Base-by-base conservation (phyloP, 2,797 vertebrate species). In the Danio jaintianensis region DNA sequence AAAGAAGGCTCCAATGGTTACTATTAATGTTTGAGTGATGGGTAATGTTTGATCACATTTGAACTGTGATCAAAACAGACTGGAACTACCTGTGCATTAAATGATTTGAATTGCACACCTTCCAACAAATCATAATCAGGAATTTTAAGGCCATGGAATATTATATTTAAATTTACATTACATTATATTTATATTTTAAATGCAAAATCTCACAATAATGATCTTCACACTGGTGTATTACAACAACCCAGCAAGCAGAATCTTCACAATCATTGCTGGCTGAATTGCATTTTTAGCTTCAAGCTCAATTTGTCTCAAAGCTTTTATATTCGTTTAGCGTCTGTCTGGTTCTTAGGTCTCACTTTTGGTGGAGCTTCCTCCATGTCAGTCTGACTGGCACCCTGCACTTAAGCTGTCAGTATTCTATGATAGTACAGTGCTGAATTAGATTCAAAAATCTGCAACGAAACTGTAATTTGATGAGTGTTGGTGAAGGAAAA, bases 371-470 rank as follows among this genome's bases (percentile, higher is more conserved):
- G 62, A 73, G 75, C 47, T 67, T 73, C 55, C 68, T 75, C 58
- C 36, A 48, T 78, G 79, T 82, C 75, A 84, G 62, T 70, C 69
- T 70, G 61, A 70, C 50, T 64, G 70, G 82, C 84, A 90, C 87
- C 88, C 82, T 88, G 82, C 86, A 90, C 86, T 92, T 92, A 92
- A 87, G 86, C 89, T 90, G 90, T 92, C 88, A 89, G 59, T 63
- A 85, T 86, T 84, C 84, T 75, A 76, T 87, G 80, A 77, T 79
- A 86, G 87, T 90, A 56, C 55, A 78, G 68, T 75, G 16, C 77
- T 81, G 81, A 77, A 67, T 79, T 80, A 79, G 48, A 76, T 29
- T 1, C 20, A 7, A 55, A 75, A 84, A 84, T 84, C 73, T 67
- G 81, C 81, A 48, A 85, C 38, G 45, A 85, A 87, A 87, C 77